phyloP scores from a whole-genome alignment of 2,113 vertebrate species.

The Myodes glareolus region DNA sequence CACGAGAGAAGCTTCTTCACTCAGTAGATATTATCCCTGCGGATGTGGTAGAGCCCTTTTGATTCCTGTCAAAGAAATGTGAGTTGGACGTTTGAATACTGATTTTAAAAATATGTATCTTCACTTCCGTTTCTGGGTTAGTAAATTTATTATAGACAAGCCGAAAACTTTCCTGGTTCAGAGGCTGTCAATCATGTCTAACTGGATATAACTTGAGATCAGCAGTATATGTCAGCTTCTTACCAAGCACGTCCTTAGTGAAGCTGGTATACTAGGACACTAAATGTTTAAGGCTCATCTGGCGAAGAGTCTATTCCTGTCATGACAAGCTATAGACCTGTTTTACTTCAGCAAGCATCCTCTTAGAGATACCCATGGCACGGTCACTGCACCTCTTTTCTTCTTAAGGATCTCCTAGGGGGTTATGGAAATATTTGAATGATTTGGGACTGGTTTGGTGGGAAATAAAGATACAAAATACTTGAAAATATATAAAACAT shows the following conservation, averaged over 20 bases:
- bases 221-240: neutral
- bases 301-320: neutral
- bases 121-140: neutral
- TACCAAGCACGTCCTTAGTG: neutral
- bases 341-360: neutral
- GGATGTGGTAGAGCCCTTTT: neutral
- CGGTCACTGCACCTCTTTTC: neutral
- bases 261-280: neutral
- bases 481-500: neutral
- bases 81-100: neutral
- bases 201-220: neutral
- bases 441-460: neutral
- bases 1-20: neutral
- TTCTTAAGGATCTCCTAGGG: neutral
- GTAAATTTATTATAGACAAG: neutral
- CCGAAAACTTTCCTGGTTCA: neutral
- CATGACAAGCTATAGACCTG: neutral
- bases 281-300: neutral
- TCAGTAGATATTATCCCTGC: neutral
- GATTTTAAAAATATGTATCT: neutral
- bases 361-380: neutral
- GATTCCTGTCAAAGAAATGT: neutral
- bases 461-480: neutral
- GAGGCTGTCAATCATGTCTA: neutral
- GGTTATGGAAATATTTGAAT: neutral